Conservation (phyloP, 1,140 invertebrate species). For the Megalopta genalis region DNA sequence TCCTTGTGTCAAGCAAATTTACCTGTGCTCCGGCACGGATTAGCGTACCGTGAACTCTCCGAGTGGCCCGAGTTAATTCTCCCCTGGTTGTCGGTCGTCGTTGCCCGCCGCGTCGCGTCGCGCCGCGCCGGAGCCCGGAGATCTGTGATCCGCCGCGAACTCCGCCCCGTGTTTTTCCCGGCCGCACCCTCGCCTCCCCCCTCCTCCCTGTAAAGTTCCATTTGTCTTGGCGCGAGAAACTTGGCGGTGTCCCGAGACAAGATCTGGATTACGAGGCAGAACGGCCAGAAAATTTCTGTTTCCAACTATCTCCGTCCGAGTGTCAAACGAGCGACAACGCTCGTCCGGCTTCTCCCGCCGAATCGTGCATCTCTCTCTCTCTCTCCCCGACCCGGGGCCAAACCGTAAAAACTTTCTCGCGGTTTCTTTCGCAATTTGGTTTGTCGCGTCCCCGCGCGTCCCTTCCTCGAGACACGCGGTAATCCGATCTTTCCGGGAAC, state of each 20-base stretch:
- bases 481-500: too few species aligned
- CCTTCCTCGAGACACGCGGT: too few species aligned
- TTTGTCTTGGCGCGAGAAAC: slow-evolving; percentile 24
- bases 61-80: slow-evolving; percentile 31
- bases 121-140: background rate
- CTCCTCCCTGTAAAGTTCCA: slow-evolving; percentile 16
- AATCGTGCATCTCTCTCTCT: background rate
- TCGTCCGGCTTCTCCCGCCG: too few species aligned
- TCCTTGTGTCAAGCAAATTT: slow-evolving; percentile 46
- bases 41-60: slow-evolving; percentile 21
- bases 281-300: slow-evolving; percentile 4
- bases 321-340: background rate
- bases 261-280: background rate
- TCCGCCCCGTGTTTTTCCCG: slow-evolving; percentile 21
- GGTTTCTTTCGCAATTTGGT: too few species aligned
- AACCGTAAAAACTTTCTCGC: too few species aligned
- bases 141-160: slow-evolving; percentile 12
- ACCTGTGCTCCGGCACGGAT: slow-evolving; percentile 22
- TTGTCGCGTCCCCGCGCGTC: too few species aligned
- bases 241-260: background rate
- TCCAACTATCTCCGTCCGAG: background rate
- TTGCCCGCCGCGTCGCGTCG: background rate
- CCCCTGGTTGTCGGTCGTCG: slow-evolving; percentile 12
- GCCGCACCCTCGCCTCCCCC: too few species aligned
- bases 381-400: too few species aligned